Evolutionary conservation across 2,797 vertebrate species (phyloP).

Genomic region (Siniperca undulata): DNA sequence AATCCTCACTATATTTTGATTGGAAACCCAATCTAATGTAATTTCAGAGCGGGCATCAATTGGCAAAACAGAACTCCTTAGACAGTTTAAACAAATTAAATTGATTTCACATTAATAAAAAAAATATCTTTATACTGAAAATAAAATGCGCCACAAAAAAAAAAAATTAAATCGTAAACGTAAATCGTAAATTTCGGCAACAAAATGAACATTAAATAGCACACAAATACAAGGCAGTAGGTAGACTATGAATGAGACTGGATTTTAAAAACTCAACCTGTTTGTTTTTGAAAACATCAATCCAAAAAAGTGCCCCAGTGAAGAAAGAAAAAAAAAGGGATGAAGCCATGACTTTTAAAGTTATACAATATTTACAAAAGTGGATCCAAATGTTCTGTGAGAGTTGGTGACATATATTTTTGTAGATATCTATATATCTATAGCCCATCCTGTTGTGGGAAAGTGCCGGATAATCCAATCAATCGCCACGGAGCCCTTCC

Average conservation of each 20-base stretch:
- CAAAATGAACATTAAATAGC: constrained; percentile 75
- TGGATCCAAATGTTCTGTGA: constrained; percentile 77
- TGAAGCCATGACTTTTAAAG: constrained; percentile 82
- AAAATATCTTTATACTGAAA: constrained; percentile 28
- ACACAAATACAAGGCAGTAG: constrained; percentile 77
- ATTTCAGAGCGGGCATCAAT: constrained; percentile 47
- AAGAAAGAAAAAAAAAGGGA: constrained; percentile 54
- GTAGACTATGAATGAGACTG: constrained; percentile 69
- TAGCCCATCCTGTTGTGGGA: constrained; percentile 72
- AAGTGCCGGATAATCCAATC: constrained; percentile 81
- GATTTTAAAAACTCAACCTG: constrained; percentile 63
- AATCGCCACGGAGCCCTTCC: constrained; percentile 72
- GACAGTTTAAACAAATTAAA: constrained; percentile 30
- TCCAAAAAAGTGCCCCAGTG: constrained; percentile 87
- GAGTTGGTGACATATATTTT: constrained; percentile 66
- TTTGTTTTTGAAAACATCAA: constrained; percentile 76
- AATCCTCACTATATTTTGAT: constrained; percentile 51
- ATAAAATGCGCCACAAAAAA: constrained; percentile 26
- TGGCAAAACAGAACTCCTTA: constrained; percentile 27
- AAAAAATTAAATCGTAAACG: constrained; percentile 56
- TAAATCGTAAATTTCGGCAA: constrained; percentile 54
- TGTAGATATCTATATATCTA: constrained; percentile 55
- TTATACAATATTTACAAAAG: constrained; percentile 89
- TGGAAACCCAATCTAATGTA: constrained; percentile 43
- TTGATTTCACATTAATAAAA: constrained; percentile 38